Evolutionary conservation across 2,797 vertebrate genomes (phyloP).

Genomic region (Alauda arvensis): DNA sequence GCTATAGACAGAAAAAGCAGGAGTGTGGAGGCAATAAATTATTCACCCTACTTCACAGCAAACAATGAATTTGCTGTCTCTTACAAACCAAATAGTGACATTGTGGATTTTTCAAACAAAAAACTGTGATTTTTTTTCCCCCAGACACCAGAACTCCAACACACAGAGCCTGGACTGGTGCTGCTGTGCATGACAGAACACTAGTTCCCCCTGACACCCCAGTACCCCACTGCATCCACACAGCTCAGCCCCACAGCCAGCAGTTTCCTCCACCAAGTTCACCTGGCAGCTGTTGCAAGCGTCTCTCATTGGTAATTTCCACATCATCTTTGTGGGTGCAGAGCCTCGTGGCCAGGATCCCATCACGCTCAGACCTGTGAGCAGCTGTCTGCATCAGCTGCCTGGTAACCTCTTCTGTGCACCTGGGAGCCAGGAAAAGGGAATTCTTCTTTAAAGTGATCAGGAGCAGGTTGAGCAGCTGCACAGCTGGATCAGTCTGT

Average conservation of each 20-base stretch:
- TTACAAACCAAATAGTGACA: background rate
- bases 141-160: background rate
- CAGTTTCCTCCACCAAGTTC: background rate
- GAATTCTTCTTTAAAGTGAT: background rate
- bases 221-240: fast-evolving
- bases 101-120: background rate
- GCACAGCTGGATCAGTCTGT: background rate
- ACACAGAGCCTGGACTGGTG: background rate
- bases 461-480: background rate
- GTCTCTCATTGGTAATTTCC: slow-evolving; percentile 86
- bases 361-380: slow-evolving; percentile 85
- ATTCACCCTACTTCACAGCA: background rate
- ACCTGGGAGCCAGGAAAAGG: slow-evolving; percentile 70
- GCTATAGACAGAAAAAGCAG: background rate
- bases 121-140: background rate
- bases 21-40: background rate
- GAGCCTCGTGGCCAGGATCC: slow-evolving; percentile 90
- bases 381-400: slow-evolving; percentile 79
- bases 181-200: background rate
- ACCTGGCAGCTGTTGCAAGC: slow-evolving; percentile 88
- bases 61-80: background rate
- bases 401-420: slow-evolving; percentile 85
- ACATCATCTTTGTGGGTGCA: slow-evolving; percentile 97
- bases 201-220: background rate
- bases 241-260: background rate